These are phyloP conservation scores for Drosophila bocqueti DNA, from an alignment of 1,140 invertebrate genomes.

Conservation along the genomic window DNA sequence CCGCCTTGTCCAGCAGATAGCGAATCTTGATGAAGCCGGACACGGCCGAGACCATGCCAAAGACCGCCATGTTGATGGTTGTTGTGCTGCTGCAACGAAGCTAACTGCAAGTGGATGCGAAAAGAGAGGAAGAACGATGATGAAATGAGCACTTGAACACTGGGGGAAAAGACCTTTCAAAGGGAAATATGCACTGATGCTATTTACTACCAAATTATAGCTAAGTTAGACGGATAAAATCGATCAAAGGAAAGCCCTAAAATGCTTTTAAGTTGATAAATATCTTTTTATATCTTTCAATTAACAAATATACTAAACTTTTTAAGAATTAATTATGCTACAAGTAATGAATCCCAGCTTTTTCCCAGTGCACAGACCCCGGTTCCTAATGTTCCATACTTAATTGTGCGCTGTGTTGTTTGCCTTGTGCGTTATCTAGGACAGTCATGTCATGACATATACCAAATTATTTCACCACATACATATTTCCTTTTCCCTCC, in stretches of 20 bases:
- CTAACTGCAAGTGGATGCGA: slow-evolving; percentile 46
- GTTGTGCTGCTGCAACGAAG: slow-evolving; percentile 49
- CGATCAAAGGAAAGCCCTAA: not conserved
- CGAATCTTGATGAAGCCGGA: slow-evolving; percentile 95
- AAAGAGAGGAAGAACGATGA: not conserved
- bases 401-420: slow-evolving; percentile 42
- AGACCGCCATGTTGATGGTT: slow-evolving; percentile 89
- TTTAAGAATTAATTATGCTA: not conserved
- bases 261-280: not conserved
- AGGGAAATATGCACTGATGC: not conserved
- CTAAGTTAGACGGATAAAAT: not conserved
- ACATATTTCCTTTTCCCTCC: slow-evolving; percentile 49
- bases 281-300: not conserved
- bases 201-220: not conserved
- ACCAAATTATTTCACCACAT: slow-evolving; percentile 62
- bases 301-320: not conserved
- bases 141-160: slow-evolving; percentile 1
- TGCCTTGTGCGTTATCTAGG: slow-evolving; percentile 66
- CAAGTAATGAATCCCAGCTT: not conserved
- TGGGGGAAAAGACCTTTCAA: not conserved
- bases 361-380: slow-evolving; percentile 14
- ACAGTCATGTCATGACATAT: slow-evolving; percentile 68
- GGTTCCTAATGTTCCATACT: slow-evolving; percentile 10
- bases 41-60: slow-evolving; percentile 92
- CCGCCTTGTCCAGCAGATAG: slow-evolving; percentile 93